Evolutionary conservation across 2,888 invertebrate species (phyloP).

Genomic region (Frankliniella fusca): DNA sequence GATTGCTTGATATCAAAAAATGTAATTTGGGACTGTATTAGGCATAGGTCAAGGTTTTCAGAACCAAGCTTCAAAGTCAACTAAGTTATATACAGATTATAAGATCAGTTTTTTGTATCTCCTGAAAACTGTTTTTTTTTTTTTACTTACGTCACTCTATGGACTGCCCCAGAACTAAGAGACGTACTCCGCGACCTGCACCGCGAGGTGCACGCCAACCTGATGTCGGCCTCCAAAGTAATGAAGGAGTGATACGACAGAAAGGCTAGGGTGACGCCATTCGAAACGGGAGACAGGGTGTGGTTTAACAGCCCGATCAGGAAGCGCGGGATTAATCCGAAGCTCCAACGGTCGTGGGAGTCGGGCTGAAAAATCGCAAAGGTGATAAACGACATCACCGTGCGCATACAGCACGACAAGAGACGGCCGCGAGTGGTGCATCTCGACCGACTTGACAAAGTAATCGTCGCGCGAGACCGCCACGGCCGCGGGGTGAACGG

Average conservation of each 20-base stretch:
- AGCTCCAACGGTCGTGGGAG: background rate
- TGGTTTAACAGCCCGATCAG: background rate
- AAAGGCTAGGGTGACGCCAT: background rate
- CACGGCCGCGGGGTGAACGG: background rate
- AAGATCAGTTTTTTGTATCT: too few relatives aligned
- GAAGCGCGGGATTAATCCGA: background rate
- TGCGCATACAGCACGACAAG: background rate
- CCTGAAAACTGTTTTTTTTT: too few relatives aligned
- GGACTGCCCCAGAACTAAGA: too few relatives aligned
- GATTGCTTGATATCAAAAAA: too few relatives aligned
- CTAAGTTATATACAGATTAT: too few relatives aligned
- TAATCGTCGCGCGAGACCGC: background rate
- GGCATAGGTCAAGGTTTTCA: too few relatives aligned
- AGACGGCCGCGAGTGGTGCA: background rate
- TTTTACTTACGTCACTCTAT: too few relatives aligned
- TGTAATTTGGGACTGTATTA: too few relatives aligned
- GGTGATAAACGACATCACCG: too few relatives aligned
- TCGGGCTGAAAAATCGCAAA: too few relatives aligned
- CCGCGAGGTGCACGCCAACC: background rate
- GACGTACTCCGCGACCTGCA: background rate
- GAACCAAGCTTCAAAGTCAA: too few relatives aligned
- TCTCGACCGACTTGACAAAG: background rate
- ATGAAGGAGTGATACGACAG: background rate
- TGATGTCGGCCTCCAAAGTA: background rate
- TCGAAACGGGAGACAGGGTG: background rate